Evolutionary conservation across 2,113 vertebrate species (phyloP), one percentile per base, ranked within the genome.

Genomic region (Ammodytes dubius): DNA sequence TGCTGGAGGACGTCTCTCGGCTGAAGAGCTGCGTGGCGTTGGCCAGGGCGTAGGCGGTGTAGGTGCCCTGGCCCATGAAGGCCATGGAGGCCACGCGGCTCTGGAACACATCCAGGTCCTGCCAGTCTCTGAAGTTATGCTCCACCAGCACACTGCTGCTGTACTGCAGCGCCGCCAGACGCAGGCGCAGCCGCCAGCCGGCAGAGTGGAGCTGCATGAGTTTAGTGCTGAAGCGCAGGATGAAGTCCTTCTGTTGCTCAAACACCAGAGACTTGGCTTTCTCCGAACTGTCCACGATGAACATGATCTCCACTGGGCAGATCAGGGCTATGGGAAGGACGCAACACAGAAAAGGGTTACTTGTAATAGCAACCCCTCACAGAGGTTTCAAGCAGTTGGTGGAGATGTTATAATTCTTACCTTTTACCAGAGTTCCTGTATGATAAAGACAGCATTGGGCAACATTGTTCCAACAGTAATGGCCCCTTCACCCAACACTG

Each of bases 231-330:
- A 98, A 79, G 14, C 82, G 91, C 57, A 87, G 70, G 79, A 96
- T 86, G 58, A 98, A 97, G 49, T 92, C 68, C 86, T 96, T 97
- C 93, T 97, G 97, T 49, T 83, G 90, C 72, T 95, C 92, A 87
- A 97, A 97, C 67, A 96, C 84, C 19, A 57, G 4, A 65, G 85
- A 79, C 88, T 92, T 96, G 70, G 96, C 95, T 77, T 94, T 97
- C 92, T 97, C 97, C 4, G 97, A 98, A 79, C 97, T 97, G 94
- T 98, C 97, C 87, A 97, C 75, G 1, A 98, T 90, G 91, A 98
- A 98, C 75, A 95, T 85, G 75, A 96, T 70, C 75, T 98, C 97
- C 90, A 97, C 64, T 1, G 95, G 94, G 84, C 97, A 99, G 15
- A n/a, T 57, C 14, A 83, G 58, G 4, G 90, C 97, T 98, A 80